phyloP scores from a whole-genome alignment of 92 coral and sea anemone genomes.

The Isaurus tuberculatus region DNA sequence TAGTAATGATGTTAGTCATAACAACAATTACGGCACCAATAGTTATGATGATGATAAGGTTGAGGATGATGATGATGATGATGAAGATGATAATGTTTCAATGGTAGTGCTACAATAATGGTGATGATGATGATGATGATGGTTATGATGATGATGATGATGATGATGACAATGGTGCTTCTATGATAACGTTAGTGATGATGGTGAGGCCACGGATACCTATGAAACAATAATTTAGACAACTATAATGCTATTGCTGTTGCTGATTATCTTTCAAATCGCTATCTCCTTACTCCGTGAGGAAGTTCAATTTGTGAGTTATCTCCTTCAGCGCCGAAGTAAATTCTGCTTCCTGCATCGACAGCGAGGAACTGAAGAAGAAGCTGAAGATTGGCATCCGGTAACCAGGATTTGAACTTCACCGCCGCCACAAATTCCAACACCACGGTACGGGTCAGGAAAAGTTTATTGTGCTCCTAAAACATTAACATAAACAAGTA shows the following conservation, averaged over 20 bases:
- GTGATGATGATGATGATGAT: neutral
- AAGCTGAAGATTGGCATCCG: slow-evolving; percentile 83
- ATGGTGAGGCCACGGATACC: neutral
- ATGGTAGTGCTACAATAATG: neutral
- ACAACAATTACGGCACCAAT: no score
- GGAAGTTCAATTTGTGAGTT: slow-evolving; percentile 83
- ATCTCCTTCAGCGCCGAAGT: slow-evolving; percentile 93
- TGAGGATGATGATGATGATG: neutral
- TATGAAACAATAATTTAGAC: neutral
- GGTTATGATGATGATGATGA: no score
- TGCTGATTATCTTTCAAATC: neutral
- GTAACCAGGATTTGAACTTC: slow-evolving; percentile 85
- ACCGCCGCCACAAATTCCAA: slow-evolving; percentile 87
- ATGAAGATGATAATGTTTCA: no score
- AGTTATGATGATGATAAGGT: no score
- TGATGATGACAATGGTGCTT: neutral
- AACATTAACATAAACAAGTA: neutral
- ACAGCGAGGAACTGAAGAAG: slow-evolving; percentile 88
- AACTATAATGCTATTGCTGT: neutral
- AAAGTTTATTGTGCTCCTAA: slow-evolving; percentile 89
- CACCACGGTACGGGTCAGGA: slow-evolving; percentile 88
- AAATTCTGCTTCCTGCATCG: slow-evolving; percentile 92
- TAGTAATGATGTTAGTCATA: no score
- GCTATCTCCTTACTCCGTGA: slow-evolving; percentile 66
- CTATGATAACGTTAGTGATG: neutral